These are phyloP conservation scores for Sipunculus nudus DNA, from an alignment of 2,888 invertebrate species.

Conservation along the genomic window DNA sequence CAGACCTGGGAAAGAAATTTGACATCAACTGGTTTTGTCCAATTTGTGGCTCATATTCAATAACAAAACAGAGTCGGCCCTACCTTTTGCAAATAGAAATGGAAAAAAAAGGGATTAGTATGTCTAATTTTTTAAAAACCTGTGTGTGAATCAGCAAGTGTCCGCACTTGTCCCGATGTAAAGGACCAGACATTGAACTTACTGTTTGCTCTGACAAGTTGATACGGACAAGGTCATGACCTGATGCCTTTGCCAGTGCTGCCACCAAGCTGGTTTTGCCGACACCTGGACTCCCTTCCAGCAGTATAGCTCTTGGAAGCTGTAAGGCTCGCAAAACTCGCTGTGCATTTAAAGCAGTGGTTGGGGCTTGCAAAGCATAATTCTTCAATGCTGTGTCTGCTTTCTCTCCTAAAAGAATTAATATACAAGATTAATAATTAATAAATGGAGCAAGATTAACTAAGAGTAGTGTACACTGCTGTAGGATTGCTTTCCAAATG, in stretches of 20 bases:
- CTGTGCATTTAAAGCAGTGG: constrained; percentile 77
- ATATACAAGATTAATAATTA: not conserved
- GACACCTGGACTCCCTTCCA: constrained; percentile 95
- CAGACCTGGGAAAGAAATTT: too few species aligned
- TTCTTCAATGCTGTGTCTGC: constrained; percentile 15
- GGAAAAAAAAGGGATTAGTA: too few species aligned
- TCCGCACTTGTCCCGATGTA: too few species aligned
- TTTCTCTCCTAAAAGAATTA: not conserved
- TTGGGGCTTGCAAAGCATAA: constrained; percentile 65
- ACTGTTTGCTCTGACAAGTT: constrained; percentile 99
- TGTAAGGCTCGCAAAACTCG: constrained; percentile 89
- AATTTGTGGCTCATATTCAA: too few species aligned
- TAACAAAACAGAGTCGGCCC: too few species aligned
- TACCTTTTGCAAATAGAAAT: too few species aligned
- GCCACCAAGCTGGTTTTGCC: constrained; percentile 96
- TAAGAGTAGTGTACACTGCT: not conserved
- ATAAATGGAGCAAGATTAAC: not conserved
- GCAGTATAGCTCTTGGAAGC: constrained; percentile 74
- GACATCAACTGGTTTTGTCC: too few species aligned
- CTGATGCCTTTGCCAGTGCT: constrained; percentile 85
- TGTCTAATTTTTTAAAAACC: too few species aligned
- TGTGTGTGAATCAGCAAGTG: too few species aligned
- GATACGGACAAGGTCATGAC: constrained; percentile 86
- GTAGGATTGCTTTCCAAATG: not conserved
- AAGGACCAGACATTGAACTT: too few species aligned